Conservation (phyloP, 2,113 vertebrate genomes). For the Grammomys dolichurus region DNA sequence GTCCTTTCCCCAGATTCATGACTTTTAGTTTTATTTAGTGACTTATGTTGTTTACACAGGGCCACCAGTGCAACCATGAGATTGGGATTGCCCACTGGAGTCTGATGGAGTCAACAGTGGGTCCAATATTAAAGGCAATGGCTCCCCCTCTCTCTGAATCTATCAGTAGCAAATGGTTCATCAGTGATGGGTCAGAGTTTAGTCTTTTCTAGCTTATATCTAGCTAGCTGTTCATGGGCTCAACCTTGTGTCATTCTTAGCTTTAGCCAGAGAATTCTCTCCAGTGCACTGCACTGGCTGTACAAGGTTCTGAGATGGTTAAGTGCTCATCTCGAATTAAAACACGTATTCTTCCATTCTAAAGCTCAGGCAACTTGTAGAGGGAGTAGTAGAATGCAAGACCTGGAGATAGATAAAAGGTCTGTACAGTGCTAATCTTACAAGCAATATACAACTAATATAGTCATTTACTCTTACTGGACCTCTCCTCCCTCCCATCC, state of each 20-base stretch:
- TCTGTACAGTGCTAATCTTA: background rate
- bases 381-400: background rate
- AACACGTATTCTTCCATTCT: background rate
- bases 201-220: too few species aligned
- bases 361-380: background rate
- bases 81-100: background rate
- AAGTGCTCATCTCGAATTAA: background rate
- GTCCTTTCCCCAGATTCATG: background rate
- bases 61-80: too few species aligned
- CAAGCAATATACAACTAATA: background rate
- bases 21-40: background rate
- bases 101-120: background rate
- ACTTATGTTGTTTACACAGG: background rate
- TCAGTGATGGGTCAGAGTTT: too few species aligned
- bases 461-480: background rate
- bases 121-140: background rate
- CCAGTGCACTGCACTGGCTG: background rate
- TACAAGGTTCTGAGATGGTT: background rate
- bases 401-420: background rate
- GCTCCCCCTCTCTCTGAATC: background rate
- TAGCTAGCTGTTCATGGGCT: background rate
- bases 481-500: background rate
- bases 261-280: background rate
- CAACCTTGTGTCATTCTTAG: too few species aligned
- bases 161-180: background rate